Evolutionary conservation across 2,113 vertebrate species (phyloP), one percentile per base, ranked within the genome.

Genomic region (Spea bombifrons): DNA sequence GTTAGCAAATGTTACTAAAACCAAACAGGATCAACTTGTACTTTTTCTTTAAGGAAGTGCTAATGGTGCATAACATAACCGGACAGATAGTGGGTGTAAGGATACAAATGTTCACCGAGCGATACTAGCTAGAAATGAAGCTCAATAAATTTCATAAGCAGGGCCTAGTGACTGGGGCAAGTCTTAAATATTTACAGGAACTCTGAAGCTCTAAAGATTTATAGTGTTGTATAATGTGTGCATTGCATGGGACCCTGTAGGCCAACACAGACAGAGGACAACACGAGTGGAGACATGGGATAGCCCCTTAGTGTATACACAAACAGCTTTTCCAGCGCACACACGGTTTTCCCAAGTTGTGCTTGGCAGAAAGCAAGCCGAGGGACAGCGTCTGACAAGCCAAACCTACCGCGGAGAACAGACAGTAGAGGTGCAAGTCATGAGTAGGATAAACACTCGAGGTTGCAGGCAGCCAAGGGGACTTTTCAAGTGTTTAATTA

Each of bases 31-130:
- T 30, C 30, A 30, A 2, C 30, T 1, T 30, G 30, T 30, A 30
- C 30, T 30, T 30, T 30, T 30, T 30, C 30, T 30, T 30, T 30
- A 30, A 30, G 30, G 30, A 30, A 30, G 30, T 30, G 30, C 30
- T 30, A 2, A 30, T 30, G 30, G 30, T 30, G 30, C 30, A 30
- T 30, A 30, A 30, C 30, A 30, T 30, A 30, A 30, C 30, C 1
- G 30, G 30, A 30, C 30, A 30, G 30, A 30, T 30, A 30, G 30
- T 30, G 30, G 30, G 30, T 30, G 30, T 30, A 30, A 30, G 30
- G 30, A 30, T 30, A 30, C 30, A 30, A 30, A 30, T 30, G 30
- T 30, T 77, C 82, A 84, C 73, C 73, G 87, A 12, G 9, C 75
- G 44, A 83, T 84, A 16, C 48, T 9, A 53, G 69, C 43, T 30